Conservation (phyloP, 2,888 invertebrate genomes). For the Coelogynopora nodosa region DNA sequence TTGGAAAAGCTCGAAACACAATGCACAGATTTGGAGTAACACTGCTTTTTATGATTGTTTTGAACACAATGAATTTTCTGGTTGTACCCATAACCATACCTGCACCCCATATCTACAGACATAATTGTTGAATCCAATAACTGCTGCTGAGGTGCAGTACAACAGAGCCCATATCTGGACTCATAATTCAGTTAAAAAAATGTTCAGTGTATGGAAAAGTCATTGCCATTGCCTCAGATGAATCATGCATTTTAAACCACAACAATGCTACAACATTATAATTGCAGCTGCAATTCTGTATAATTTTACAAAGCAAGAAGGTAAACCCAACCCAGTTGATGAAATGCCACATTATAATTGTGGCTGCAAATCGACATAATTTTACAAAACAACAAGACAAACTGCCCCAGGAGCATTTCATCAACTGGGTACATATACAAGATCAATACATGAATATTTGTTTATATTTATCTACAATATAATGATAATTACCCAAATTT, state of each 20-base stretch:
- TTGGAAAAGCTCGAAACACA: slow-evolving; percentile 13
- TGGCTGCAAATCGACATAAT: no score
- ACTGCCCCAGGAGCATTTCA: no score
- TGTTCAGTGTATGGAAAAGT: not conserved
- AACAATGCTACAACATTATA: slow-evolving; percentile 20
- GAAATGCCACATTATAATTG: not conserved
- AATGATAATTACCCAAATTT: no score
- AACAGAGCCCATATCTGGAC: slow-evolving; percentile 6
- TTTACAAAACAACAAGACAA: no score
- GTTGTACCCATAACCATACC: not conserved
- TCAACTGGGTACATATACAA: no score
- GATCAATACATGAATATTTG: no score
- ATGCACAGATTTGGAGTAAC: not conserved
- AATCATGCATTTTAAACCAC: slow-evolving; percentile 24
- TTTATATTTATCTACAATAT: no score
- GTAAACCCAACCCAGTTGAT: not conserved
- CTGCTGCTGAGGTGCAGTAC: not conserved
- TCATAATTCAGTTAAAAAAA: not conserved
- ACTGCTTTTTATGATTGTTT: slow-evolving; percentile 18
- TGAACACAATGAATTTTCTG: slow-evolving; percentile 26
- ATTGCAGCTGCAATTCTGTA: not conserved
- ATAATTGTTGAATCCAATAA: slow-evolving; percentile 6
- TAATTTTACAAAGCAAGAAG: not conserved
- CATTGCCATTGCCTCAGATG: not conserved
- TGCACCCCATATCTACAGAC: slow-evolving; percentile 24